A percentile compares a stretch with the other conserved stretches of the same genome.
phyloP scores from a whole-genome alignment of 2,888 invertebrate genomes.

The Cantharis nigra region DNA sequence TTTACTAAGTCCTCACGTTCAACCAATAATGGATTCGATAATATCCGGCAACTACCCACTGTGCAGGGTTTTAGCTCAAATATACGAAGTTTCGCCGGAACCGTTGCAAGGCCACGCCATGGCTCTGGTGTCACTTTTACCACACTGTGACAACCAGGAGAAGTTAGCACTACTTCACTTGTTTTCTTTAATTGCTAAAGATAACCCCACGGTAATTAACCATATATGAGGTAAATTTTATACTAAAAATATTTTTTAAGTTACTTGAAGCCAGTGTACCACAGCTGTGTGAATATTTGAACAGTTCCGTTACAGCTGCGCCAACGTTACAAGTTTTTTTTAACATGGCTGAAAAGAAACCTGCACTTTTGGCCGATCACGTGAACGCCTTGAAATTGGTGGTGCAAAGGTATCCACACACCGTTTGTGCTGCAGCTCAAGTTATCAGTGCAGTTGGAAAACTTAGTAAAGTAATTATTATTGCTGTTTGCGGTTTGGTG shows the following conservation, averaged over 20 bases:
- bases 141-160: constrained; percentile 84
- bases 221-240: constrained; percentile 8
- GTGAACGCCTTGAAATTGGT: constrained; percentile 69
- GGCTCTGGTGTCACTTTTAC: constrained; percentile 78
- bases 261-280: constrained; percentile 81
- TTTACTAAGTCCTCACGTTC: constrained; percentile 83
- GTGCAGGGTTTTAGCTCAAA: constrained; percentile 85
- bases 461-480: constrained; percentile 63
- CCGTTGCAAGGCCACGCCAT: constrained; percentile 84
- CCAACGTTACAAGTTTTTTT: constrained; percentile 76
- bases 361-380: constrained; percentile 73
- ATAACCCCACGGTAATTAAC: constrained; percentile 70
- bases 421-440: constrained; percentile 70
- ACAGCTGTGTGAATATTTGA: constrained; percentile 78
- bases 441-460: constrained; percentile 74
- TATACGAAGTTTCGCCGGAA: constrained; percentile 86
- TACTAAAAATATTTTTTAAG: constrained; percentile 51
- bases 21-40: constrained; percentile 88
- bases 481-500: background rate
- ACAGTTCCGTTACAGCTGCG: constrained; percentile 62
- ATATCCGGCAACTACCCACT: constrained; percentile 89
- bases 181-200: constrained; percentile 80
- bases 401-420: constrained; percentile 68
- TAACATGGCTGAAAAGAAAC: constrained; percentile 73
- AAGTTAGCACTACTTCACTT: constrained; percentile 82